Conservation (phyloP, 2,113 vertebrate species). For the Anhinga rufa region DNA sequence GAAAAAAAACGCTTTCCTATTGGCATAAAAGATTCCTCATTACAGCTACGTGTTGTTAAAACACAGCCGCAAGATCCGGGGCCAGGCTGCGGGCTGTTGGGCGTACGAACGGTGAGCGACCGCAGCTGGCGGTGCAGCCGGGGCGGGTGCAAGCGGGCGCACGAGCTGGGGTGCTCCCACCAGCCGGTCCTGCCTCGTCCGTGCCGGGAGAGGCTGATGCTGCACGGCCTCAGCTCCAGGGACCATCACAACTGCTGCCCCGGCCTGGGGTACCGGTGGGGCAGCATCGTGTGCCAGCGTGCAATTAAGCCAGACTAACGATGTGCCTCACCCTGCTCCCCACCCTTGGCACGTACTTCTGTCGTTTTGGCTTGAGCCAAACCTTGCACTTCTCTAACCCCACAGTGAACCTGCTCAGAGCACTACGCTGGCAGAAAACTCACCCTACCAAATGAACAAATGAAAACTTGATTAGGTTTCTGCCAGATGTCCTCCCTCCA, state of each 20-base stretch:
- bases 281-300: fast-evolving
- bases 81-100: background rate
- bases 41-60: background rate
- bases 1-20: background rate
- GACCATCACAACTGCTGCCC: background rate
- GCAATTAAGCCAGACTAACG: background rate
- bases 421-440: background rate
- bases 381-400: background rate
- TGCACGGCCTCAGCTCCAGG: fast-evolving
- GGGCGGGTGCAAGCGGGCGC: fast-evolving
- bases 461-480: background rate
- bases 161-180: fast-evolving
- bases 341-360: background rate
- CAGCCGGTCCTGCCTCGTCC: fast-evolving
- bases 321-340: background rate
- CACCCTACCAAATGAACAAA: background rate
- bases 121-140: fast-evolving
- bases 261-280: fast-evolving
- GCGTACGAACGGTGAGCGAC: fast-evolving
- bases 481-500: background rate
- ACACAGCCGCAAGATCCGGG: background rate
- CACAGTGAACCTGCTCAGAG: background rate
- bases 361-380: background rate
- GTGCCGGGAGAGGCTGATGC: fast-evolving
- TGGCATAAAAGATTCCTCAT: background rate